Percentiles rank a stretch among this genome's conserved stretches.
Conservation (phyloP, 2,113 vertebrate genomes). For the Elgaria multicarinata region DNA sequence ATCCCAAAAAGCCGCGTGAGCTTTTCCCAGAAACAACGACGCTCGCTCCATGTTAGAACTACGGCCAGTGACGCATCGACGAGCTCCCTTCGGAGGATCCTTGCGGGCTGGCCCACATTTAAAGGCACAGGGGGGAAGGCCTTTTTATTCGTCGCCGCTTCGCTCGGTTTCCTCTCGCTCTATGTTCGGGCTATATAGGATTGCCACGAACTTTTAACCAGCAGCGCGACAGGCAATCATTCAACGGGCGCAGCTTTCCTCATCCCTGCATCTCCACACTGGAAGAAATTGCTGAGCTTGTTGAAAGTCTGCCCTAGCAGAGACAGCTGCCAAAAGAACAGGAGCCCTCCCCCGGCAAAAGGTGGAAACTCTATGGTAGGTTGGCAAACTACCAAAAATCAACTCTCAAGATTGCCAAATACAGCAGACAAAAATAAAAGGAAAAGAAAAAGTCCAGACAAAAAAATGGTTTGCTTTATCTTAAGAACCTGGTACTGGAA, state of each 20-base stretch:
- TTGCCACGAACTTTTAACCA: background rate
- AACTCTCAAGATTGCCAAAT: background rate
- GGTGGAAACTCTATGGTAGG: background rate
- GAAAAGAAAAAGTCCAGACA: background rate
- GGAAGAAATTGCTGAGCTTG: background rate
- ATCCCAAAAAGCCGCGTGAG: background rate
- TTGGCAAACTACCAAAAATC: background rate
- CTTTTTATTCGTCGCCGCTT: background rate
- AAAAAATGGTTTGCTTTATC: background rate
- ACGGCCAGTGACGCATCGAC: background rate
- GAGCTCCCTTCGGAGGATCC: fast-evolving
- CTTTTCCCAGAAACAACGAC: background rate
- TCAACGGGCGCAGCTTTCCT: background rate
- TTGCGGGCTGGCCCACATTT: background rate
- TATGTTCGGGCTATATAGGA: too few relatives aligned
- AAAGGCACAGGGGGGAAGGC: background rate
- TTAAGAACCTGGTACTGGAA: background rate
- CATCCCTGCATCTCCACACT: background rate
- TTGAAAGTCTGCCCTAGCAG: background rate
- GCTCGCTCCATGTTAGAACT: background rate
- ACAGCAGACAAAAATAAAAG: background rate
- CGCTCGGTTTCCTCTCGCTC: background rate
- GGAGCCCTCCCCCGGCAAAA: background rate
- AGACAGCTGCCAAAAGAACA: background rate
- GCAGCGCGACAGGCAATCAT: background rate